A percentile compares a stretch with the other conserved stretches of the same genome.
Evolutionary conservation across 2,888 invertebrate species (phyloP).

Genomic region (Camptogramma bilineatum): DNA sequence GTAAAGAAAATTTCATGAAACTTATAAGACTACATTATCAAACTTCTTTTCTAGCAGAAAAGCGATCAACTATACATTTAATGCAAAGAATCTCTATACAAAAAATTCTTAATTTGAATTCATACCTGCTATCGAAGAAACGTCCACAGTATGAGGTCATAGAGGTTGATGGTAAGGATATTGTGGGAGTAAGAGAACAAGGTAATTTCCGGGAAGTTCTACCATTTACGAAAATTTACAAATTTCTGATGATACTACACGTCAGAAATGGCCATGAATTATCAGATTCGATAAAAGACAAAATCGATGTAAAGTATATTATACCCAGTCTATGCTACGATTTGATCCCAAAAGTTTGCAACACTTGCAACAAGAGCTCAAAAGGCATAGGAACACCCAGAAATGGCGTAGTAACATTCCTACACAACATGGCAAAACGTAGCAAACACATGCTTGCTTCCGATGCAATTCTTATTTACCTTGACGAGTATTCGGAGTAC

Average conservation of each 20-base stretch:
- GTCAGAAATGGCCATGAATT: constrained; percentile 7
- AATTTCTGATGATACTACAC: constrained; percentile 9
- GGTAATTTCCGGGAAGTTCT: neutral
- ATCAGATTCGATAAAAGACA: neutral
- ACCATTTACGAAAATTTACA: constrained; percentile 4
- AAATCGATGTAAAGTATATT: neutral
- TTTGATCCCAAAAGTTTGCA: constrained; percentile 13
- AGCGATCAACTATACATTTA: neutral
- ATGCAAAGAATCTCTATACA: neutral
- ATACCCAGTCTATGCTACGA: constrained; percentile 19
- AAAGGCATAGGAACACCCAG: neutral
- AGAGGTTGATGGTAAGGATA: no score
- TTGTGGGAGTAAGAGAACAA: no score
- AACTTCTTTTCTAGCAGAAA: neutral
- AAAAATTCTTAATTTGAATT: neutral
- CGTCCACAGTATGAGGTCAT: no score
- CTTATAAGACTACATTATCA: neutral
- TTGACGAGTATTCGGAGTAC: constrained; percentile 18
- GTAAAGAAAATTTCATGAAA: neutral
- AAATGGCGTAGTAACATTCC: constrained; percentile 3
- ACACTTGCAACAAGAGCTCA: neutral
- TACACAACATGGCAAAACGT: constrained; percentile 4
- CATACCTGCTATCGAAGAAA: no score
- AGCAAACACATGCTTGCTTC: neutral
- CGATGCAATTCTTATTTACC: constrained; percentile 4